Evolutionary conservation across 2,888 invertebrate genomes (phyloP).

Genomic region (Melieria crassipennis): DNA sequence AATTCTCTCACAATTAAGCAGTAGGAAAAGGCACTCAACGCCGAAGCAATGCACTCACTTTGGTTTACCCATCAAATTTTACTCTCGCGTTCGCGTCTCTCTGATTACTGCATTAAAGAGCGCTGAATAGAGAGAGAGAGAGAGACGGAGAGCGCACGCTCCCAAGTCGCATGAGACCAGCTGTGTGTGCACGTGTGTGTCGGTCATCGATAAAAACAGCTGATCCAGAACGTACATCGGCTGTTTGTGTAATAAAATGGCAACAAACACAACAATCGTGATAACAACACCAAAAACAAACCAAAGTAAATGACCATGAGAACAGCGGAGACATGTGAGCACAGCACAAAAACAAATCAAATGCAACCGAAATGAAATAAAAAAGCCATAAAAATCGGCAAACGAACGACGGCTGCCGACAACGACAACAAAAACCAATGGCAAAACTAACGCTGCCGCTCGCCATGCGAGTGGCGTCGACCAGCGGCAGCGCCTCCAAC

Average conservation of each 20-base stretch:
- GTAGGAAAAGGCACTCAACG: too few species aligned
- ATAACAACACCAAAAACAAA: conserved; percentile 16
- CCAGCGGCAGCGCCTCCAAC: conserved; percentile 32
- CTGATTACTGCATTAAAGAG: too few species aligned
- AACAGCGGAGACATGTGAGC: conserved; percentile 10
- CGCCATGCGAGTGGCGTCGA: background rate
- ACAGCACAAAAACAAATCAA: background rate
- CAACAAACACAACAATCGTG: conserved; percentile 8
- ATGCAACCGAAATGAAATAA: conserved; percentile 3
- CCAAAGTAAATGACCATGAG: conserved; percentile 25
- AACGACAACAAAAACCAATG: conserved; percentile 5
- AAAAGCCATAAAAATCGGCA: conserved; percentile 3
- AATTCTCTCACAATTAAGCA: background rate
- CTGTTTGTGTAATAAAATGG: conserved; percentile 16
- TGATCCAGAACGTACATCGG: conserved; percentile 23
- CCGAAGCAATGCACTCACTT: too few species aligned
- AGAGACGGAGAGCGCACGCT: background rate
- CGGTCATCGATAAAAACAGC: conserved; percentile 24
- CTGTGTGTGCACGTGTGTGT: background rate
- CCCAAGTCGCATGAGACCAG: background rate
- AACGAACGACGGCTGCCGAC: conserved; percentile 25
- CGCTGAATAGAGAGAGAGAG: background rate
- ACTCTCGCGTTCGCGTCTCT: too few species aligned
- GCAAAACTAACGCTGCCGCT: too few species aligned
- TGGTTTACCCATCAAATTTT: too few species aligned